Evolutionary conservation across 2,113 vertebrate species (phyloP), one percentile per base, ranked within the genome.

Genomic region (Chamaetylas fuelleborni): DNA sequence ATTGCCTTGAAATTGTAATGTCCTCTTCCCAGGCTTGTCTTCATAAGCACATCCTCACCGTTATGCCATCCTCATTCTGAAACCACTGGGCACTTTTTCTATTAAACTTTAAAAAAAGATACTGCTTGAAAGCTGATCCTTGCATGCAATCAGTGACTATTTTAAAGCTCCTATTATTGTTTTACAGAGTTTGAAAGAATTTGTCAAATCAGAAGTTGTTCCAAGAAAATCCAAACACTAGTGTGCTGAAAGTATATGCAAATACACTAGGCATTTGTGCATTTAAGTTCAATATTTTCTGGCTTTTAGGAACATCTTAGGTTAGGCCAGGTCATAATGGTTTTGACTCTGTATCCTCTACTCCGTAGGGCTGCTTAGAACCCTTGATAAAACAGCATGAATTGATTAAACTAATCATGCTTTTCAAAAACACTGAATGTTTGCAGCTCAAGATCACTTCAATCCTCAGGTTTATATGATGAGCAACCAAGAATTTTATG

Each of bases 1-100:
- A 97, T 95, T 97, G 97, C 86, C 97, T 98, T 98, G 98, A 98
- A 98, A 98, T 97, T 86, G 97, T 98, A 98, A 98, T 98, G 98
- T 98, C 98, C 97, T 96, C 97, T 97, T 97, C 85, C 91, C 53
- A 95, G 97, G 93, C 97, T 97, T 97, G 93, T 95, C 96, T 98
- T 97, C 95, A 96, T 81, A 95, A 90, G 84, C 82, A 95, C 93
- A 95, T 92, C 90, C 73, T 95, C 95, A 96, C 93, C 95, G 94
- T 80, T 83, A 73, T 86, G 86, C 92, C 81, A 93, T 85, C 43
- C 72, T 95, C 74, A 83, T 92, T 95, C 82, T 29, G 67, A 95
- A 93, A 97, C 69, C 60, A 72, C 25, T 74, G 86, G 93, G 71
- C 74, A 86, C 65, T 92, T 97, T 97, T 95, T 74, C 42, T 81